Evolutionary conservation across 2,797 vertebrate species (phyloP).

Genomic region (Ciconia nigra): DNA sequence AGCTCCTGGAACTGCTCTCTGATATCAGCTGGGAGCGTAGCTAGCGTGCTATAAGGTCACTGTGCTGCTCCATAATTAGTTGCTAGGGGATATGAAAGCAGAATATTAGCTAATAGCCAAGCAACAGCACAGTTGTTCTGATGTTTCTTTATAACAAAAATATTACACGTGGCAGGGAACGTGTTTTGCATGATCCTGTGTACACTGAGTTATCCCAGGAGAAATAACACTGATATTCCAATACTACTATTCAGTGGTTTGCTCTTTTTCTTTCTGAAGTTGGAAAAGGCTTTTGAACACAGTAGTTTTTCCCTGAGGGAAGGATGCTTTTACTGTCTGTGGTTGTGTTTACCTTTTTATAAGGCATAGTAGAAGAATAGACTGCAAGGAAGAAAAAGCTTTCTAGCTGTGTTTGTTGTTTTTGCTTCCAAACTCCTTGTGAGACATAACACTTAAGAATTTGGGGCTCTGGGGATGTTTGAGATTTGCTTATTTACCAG

Average conservation of each 20-base stretch:
- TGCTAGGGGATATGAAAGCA: constrained; percentile 36
- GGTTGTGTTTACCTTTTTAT: not conserved
- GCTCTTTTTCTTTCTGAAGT: not conserved
- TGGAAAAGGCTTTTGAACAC: not conserved
- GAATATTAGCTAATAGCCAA: constrained; percentile 23
- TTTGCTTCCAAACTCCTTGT: not conserved
- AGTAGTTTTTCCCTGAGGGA: not conserved
- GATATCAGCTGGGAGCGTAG: not conserved
- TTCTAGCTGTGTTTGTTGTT: not conserved
- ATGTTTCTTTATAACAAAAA: not conserved
- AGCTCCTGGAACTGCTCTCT: not conserved
- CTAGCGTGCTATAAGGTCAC: not conserved
- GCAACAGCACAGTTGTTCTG: constrained; percentile 3
- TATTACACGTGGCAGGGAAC: not conserved
- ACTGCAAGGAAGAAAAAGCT: not conserved
- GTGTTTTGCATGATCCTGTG: not conserved
- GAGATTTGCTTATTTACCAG: not conserved
- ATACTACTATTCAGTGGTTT: not conserved
- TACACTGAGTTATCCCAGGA: not conserved
- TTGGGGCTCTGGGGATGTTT: not conserved
- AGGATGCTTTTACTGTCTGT: not conserved
- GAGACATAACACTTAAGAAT: not conserved
- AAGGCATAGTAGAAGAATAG: not conserved
- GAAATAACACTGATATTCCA: not conserved
- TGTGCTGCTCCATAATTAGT: not conserved